Conservation (phyloP, 2,888 invertebrate species). For the Epirrhoe alternata region DNA sequence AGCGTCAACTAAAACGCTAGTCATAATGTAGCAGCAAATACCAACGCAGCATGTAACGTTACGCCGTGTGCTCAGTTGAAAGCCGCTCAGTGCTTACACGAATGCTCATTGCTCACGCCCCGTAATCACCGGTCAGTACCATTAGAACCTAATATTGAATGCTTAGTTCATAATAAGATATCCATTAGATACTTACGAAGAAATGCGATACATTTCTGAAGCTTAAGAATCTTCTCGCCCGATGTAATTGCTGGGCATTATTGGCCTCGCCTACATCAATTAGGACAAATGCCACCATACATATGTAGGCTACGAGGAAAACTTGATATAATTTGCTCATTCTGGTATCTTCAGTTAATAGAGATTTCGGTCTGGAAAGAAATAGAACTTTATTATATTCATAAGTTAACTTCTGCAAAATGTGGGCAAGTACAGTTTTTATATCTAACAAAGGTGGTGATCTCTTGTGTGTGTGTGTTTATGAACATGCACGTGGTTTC, state of each 20-base stretch:
- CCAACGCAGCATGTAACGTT: too few relatives aligned
- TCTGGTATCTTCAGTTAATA: constrained; percentile 15
- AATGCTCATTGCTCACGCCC: too few relatives aligned
- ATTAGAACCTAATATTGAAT: background rate
- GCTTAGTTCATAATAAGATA: background rate
- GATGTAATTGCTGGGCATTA: constrained; percentile 45
- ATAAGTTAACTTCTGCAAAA: too few relatives aligned
- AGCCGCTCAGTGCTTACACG: too few relatives aligned
- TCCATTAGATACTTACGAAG: constrained; percentile 65
- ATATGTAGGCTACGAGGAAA: constrained; percentile 59
- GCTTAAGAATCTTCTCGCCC: constrained; percentile 61
- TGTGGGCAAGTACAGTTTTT: too few relatives aligned
- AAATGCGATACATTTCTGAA: constrained; percentile 68
- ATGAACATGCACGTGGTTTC: too few relatives aligned
- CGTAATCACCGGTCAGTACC: too few relatives aligned
- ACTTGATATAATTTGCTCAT: constrained; percentile 54
- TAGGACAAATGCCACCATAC: constrained; percentile 56
- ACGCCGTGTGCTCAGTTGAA: too few relatives aligned
- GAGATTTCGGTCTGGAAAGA: constrained; percentile 15
- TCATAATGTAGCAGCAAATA: too few relatives aligned
- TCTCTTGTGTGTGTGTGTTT: too few relatives aligned
- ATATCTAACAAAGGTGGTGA: too few relatives aligned
- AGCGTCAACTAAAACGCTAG: too few relatives aligned
- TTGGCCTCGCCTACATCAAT: constrained; percentile 60
- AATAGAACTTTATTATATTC: background rate